Conservation (phyloP, 2,797 vertebrate species). For the Danio kyathit region DNA sequence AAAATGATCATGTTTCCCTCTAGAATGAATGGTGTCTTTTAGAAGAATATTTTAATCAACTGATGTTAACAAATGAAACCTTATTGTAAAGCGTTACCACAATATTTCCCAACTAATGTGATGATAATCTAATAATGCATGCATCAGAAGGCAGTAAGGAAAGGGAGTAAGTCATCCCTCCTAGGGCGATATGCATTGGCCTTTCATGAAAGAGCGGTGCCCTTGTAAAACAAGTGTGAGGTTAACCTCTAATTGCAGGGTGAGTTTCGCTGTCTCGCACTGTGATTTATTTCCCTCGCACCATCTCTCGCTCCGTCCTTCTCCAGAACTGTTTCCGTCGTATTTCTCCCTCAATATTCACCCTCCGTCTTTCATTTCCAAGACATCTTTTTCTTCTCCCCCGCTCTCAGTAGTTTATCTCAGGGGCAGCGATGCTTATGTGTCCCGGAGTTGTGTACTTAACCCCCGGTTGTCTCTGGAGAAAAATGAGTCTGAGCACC, state of each 20-base stretch:
- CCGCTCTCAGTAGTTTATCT: slow-evolving; percentile 30
- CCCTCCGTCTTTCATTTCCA: background rate
- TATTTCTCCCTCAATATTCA: background rate
- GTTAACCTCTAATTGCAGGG: slow-evolving; percentile 75
- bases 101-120: background rate
- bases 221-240: slow-evolving; percentile 66
- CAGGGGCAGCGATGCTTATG: slow-evolving; percentile 22
- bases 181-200: slow-evolving; percentile 45
- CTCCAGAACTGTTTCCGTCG: background rate
- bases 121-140: background rate
- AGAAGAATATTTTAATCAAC: too few species aligned
- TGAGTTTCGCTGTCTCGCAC: slow-evolving; percentile 60
- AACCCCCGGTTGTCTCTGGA: slow-evolving; percentile 37
- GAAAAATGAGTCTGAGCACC: slow-evolving; percentile 33
- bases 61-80: too few species aligned
- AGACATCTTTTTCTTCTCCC: slow-evolving; percentile 12
- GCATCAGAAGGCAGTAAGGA: slow-evolving; percentile 6
- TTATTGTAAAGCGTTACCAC: too few species aligned
- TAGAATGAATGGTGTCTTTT: too few species aligned
- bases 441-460: slow-evolving; percentile 37
- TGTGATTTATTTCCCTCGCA: slow-evolving; percentile 51
- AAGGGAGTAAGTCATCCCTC: background rate
- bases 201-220: slow-evolving; percentile 60
- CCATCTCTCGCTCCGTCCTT: slow-evolving; percentile 18
- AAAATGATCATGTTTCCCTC: too few species aligned